Evolutionary conservation across 2,888 invertebrate species (phyloP).

Genomic region (Ecliptopera silaceata): DNA sequence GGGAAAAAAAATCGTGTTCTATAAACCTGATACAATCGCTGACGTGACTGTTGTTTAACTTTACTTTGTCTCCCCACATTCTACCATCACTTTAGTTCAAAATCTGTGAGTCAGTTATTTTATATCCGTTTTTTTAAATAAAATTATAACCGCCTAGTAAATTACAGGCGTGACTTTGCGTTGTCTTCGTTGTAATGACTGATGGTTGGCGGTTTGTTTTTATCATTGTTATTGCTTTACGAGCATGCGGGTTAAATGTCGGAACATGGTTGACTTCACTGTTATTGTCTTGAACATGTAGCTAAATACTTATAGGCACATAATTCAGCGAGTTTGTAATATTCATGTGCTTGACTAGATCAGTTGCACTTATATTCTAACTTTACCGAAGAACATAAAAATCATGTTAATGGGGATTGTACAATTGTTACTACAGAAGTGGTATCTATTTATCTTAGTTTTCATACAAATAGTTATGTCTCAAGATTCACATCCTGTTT

Average conservation of each 20-base stretch:
- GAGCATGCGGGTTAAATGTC: slow-evolving; percentile 57
- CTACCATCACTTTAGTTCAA: neutral
- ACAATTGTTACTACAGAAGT: too few species aligned
- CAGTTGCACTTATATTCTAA: neutral
- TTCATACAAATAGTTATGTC: too few species aligned
- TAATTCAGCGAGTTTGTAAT: neutral
- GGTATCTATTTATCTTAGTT: too few species aligned
- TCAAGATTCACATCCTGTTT: too few species aligned
- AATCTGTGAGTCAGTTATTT: neutral
- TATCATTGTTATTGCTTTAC: slow-evolving; percentile 42
- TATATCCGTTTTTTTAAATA: slow-evolving; percentile 14
- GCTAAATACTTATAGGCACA: slow-evolving; percentile 19
- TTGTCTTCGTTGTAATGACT: slow-evolving; percentile 39
- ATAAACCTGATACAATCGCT: slow-evolving; percentile 31
- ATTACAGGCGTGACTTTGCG: slow-evolving; percentile 37
- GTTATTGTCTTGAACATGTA: slow-evolving; percentile 13
- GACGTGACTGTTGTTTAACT: slow-evolving; percentile 26
- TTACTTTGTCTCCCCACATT: neutral
- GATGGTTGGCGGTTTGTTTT: slow-evolving; percentile 40
- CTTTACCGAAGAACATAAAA: neutral
- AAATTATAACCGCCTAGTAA: slow-evolving; percentile 13
- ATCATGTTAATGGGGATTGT: neutral
- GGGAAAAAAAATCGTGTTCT: slow-evolving; percentile 31
- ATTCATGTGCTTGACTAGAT: slow-evolving; percentile 1
- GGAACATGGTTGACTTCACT: slow-evolving; percentile 39